A percentile compares a stretch with the other conserved stretches of the same genome.
These are phyloP conservation scores for Ostrea edulis DNA, from an alignment of 1,140 invertebrate genomes.

Conservation along the genomic window DNA sequence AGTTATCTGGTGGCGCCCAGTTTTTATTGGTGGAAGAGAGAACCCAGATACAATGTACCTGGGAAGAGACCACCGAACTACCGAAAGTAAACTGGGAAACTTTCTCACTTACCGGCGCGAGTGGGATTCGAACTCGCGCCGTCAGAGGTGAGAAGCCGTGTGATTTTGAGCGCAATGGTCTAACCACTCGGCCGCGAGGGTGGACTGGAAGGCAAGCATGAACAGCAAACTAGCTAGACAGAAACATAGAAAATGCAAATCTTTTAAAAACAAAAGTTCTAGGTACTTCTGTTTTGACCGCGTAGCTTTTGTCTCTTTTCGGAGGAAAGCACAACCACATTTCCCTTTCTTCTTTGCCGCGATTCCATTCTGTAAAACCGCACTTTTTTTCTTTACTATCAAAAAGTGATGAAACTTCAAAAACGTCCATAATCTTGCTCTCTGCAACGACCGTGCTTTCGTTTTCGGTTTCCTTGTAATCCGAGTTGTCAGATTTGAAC, in stretches of 20 bases:
- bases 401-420: background rate
- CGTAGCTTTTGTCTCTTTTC: background rate
- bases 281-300: slow-evolving; percentile 53
- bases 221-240: slow-evolving; percentile 69
- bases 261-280: slow-evolving; percentile 66
- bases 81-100: too few relatives aligned
- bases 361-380: background rate
- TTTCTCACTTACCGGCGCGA: too few relatives aligned
- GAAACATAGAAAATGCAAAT: slow-evolving; percentile 66
- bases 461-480: background rate
- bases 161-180: too few relatives aligned
- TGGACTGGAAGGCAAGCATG: slow-evolving; percentile 68
- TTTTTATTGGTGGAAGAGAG: too few relatives aligned
- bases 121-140: too few relatives aligned
- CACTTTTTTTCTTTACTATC: background rate
- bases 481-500: background rate
- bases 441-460: background rate
- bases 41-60: too few relatives aligned
- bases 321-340: background rate
- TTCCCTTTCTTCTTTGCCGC: background rate
- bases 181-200: too few relatives aligned
- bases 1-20: too few relatives aligned
- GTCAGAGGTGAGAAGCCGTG: too few relatives aligned
- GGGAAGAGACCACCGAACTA: too few relatives aligned
- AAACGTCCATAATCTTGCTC: background rate